A percentile compares a stretch with the other conserved stretches of the same genome.
Conservation (phyloP, 1,140 invertebrate species). For the Cyphomyrmex costatus region DNA sequence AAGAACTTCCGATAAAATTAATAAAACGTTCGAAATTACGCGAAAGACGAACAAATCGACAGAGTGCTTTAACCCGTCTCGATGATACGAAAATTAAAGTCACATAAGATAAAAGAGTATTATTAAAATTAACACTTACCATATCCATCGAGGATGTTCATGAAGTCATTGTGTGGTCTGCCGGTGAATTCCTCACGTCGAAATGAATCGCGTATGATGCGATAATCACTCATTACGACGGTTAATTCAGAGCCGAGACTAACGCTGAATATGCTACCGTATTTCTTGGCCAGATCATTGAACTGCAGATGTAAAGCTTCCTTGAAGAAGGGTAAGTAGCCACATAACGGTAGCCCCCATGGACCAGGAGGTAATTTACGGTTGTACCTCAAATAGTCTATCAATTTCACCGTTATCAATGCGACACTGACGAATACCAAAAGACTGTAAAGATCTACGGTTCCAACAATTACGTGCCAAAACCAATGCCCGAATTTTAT, state of each 20-base stretch:
- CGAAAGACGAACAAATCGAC: slow-evolving; percentile 25
- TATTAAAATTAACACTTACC: slow-evolving; percentile 88
- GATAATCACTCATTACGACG: slow-evolving; percentile 94
- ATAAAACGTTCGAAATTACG: background rate
- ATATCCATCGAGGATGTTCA: slow-evolving; percentile 94
- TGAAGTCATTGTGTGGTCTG: slow-evolving; percentile 93
- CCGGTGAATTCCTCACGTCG: slow-evolving; percentile 94
- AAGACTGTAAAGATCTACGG: slow-evolving; percentile 77
- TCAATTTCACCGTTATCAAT: slow-evolving; percentile 85
- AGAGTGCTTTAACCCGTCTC: slow-evolving; percentile 41
- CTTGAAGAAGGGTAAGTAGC: slow-evolving; percentile 93
- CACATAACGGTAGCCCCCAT: slow-evolving; percentile 93
- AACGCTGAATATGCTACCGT: slow-evolving; percentile 94
- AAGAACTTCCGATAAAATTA: slow-evolving; percentile 10
- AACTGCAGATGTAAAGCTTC: slow-evolving; percentile 93
- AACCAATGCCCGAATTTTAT: slow-evolving; percentile 76
- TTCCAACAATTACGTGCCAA: slow-evolving; percentile 69
- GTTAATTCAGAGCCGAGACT: slow-evolving; percentile 93
- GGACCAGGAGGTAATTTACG: slow-evolving; percentile 92
- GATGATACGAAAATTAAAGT: slow-evolving; percentile 19
- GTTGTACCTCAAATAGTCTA: slow-evolving; percentile 84
- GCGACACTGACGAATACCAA: slow-evolving; percentile 88
- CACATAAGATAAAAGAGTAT: slow-evolving; percentile 50
- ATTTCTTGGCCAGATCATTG: slow-evolving; percentile 91
- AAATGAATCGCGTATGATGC: slow-evolving; percentile 94